These are phyloP conservation scores for Sacculina carcini DNA, from an alignment of 2,888 invertebrate genomes.

Conservation along the genomic window DNA sequence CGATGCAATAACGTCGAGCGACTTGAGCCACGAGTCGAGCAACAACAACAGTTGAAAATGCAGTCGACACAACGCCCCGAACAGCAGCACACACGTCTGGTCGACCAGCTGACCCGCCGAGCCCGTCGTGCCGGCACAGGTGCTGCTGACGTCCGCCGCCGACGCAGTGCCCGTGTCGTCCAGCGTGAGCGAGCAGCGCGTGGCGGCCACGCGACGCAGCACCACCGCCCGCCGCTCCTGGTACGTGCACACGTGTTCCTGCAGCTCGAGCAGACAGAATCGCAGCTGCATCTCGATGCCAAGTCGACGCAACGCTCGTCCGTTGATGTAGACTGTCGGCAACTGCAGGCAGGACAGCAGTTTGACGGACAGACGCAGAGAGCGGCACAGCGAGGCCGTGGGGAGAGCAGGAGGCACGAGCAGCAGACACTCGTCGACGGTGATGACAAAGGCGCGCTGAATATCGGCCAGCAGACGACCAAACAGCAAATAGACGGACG, in stretches of 20 bases:
- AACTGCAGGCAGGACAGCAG: background rate
- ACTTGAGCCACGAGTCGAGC: conserved; percentile 35
- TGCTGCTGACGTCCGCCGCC: conserved; percentile 36
- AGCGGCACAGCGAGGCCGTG: background rate
- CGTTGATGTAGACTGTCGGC: background rate
- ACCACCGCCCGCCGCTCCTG: conserved; percentile 10
- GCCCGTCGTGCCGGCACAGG: conserved; percentile 44
- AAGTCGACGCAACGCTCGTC: background rate
- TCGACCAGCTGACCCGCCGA: conserved; percentile 31
- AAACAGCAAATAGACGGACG: background rate
- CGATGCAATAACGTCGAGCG: conserved; percentile 21
- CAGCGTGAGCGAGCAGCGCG: conserved; percentile 16
- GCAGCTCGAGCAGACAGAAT: conserved; percentile 70
- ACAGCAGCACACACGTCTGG: conserved; percentile 20
- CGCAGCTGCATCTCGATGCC: conserved; percentile 40
- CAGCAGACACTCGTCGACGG: background rate
- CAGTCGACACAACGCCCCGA: conserved; percentile 63
- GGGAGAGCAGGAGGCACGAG: background rate
- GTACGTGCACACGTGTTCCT: conserved; percentile 53
- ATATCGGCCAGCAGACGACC: background rate
- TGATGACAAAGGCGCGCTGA: background rate
- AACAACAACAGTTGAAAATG: conserved; percentile 72
- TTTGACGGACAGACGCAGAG: background rate
- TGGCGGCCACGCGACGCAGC: conserved; percentile 9
- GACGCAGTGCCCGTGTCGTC: conserved; percentile 23